phyloP scores from a whole-genome alignment of 2,888 invertebrate species.

The Ligdia adustata region DNA sequence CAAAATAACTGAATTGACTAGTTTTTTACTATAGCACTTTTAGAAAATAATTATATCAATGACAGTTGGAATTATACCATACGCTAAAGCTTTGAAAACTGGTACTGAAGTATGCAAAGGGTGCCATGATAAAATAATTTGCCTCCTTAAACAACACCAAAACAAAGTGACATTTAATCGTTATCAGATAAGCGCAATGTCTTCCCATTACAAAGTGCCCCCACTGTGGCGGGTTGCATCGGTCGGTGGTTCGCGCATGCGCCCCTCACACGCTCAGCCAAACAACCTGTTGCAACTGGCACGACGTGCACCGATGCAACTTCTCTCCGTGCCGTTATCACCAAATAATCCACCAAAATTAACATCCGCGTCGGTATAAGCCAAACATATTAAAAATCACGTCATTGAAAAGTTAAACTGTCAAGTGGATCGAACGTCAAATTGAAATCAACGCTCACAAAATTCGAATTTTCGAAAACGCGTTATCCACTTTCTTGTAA shows the following conservation, averaged over 20 bases:
- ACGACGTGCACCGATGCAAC: slow-evolving; percentile 80
- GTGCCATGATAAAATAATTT: no score
- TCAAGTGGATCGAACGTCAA: slow-evolving; percentile 29
- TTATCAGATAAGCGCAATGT: slow-evolving; percentile 17
- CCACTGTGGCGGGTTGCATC: slow-evolving; percentile 70
- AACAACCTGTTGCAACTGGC: slow-evolving; percentile 82
- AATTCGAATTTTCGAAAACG: slow-evolving; percentile 38
- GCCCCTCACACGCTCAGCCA: slow-evolving; percentile 55
- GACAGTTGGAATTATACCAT: no score
- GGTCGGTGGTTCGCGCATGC: slow-evolving; percentile 64
- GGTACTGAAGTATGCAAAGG: no score
- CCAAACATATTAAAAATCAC: slow-evolving; percentile 27
- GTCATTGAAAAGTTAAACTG: slow-evolving; percentile 37
- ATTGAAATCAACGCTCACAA: slow-evolving; percentile 29
- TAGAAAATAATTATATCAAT: no score
- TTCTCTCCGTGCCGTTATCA: slow-evolving; percentile 62
- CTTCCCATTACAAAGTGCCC: slow-evolving; percentile 36
- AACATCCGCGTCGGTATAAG: slow-evolving; percentile 31
- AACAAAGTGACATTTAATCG: slow-evolving; percentile 12
- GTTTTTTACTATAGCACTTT: no score
- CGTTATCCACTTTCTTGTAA: slow-evolving; percentile 52
- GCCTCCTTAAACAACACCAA: no score
- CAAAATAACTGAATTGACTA: no score
- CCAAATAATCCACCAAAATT: slow-evolving; percentile 53
- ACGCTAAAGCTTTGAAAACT: no score